Evolutionary conservation across 2,797 vertebrate species (phyloP).

Genomic region (Pseudochirops corinnae): DNA sequence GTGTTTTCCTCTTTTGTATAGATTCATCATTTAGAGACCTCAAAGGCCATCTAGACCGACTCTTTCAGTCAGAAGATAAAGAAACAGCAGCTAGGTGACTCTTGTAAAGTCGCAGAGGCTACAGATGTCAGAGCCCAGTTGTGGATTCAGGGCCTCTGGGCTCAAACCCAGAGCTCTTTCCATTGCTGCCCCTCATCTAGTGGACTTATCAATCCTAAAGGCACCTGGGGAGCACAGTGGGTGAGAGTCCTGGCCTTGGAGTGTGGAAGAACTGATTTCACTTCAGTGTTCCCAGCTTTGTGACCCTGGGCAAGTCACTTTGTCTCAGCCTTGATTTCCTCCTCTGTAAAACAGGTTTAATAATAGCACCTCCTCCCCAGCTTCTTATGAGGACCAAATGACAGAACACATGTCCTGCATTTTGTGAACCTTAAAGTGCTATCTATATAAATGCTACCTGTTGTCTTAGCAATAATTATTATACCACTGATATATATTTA

Average conservation of each 20-base stretch:
- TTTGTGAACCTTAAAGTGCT: too few species aligned
- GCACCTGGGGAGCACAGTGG: background rate
- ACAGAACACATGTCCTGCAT: too few species aligned
- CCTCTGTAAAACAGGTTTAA: background rate
- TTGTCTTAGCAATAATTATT: too few species aligned
- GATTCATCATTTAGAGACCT: background rate
- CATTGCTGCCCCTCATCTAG: background rate
- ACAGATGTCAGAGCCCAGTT: background rate
- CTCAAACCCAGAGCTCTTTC: background rate
- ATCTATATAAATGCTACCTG: too few species aligned
- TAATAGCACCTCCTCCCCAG: background rate
- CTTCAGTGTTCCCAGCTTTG: background rate
- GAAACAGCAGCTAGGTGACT: background rate
- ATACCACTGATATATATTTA: too few species aligned
- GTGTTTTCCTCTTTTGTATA: background rate
- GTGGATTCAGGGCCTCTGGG: background rate
- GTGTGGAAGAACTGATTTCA: background rate
- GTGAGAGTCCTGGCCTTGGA: background rate
- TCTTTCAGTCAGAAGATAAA: background rate
- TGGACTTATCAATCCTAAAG: background rate
- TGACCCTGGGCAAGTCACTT: background rate
- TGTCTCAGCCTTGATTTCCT: background rate
- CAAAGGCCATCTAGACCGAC: background rate
- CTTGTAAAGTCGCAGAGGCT: background rate
- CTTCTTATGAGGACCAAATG: too few species aligned